Evolutionary conservation across 2,888 invertebrate species (phyloP).

Genomic region (Eupeodes latifasciatus): DNA sequence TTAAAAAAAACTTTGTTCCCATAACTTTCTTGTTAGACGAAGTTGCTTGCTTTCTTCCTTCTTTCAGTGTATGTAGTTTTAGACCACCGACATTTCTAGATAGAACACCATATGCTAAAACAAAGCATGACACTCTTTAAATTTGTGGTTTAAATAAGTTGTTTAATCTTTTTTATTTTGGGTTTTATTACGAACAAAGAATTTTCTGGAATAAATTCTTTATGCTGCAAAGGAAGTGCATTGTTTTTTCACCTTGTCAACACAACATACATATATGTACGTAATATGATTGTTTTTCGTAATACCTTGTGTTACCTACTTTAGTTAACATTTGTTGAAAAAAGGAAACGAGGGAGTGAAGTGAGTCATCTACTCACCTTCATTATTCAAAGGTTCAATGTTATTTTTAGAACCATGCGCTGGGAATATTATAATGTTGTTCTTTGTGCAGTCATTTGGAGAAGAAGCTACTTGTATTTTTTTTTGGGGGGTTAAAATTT

Average conservation of each 20-base stretch:
- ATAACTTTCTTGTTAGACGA: too few relatives aligned
- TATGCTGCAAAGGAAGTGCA: slow-evolving; percentile 73
- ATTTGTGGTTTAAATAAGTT: slow-evolving; percentile 58
- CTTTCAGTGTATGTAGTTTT: background rate
- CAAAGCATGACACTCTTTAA: slow-evolving; percentile 63
- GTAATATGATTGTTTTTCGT: slow-evolving; percentile 25
- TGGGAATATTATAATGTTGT: slow-evolving; percentile 38
- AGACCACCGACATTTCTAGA: background rate
- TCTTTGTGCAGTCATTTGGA: slow-evolving; percentile 33
- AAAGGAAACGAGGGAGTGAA: slow-evolving; percentile 62
- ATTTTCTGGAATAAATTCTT: slow-evolving; percentile 70
- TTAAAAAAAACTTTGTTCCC: too few relatives aligned
- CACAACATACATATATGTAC: background rate
- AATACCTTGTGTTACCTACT: too few relatives aligned
- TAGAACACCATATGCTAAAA: slow-evolving; percentile 50
- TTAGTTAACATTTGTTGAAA: slow-evolving; percentile 26
- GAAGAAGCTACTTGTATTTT: background rate
- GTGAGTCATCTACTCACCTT: slow-evolving; percentile 47
- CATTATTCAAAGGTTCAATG: background rate
- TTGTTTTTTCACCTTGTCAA: slow-evolving; percentile 56
- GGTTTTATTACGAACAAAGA: slow-evolving; percentile 40
- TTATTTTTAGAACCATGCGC: slow-evolving; percentile 40
- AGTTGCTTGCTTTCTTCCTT: background rate
- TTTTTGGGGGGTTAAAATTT: background rate
- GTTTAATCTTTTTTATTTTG: slow-evolving; percentile 4